Evolutionary conservation across 2,888 invertebrate species (phyloP).

Genomic region (Rhimphoctona megacephalus): DNA sequence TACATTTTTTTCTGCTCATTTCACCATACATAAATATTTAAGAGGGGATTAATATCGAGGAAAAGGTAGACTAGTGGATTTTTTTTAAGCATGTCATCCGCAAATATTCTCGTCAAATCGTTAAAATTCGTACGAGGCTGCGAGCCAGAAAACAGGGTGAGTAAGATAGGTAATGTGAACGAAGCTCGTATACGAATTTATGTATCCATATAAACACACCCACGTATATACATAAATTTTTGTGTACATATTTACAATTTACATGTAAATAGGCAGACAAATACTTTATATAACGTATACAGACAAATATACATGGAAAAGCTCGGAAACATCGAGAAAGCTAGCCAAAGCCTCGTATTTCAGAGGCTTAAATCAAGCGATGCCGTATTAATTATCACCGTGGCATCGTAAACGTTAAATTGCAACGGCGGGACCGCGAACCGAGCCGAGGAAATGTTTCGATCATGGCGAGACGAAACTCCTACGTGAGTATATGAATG

Average conservation of each 20-base stretch:
- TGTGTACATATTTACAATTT: constrained; percentile 2
- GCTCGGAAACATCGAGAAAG: constrained; percentile 32
- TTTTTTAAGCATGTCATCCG: constrained; percentile 15
- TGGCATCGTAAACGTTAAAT: constrained; percentile 71
- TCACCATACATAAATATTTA: not conserved
- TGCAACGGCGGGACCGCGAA: constrained; percentile 50
- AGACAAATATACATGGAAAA: constrained; percentile 11
- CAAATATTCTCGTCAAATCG: constrained; percentile 60
- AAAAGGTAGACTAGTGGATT: not conserved
- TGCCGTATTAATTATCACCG: constrained; percentile 77
- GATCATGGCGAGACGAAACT: constrained; percentile 21
- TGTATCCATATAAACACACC: not conserved
- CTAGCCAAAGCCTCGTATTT: constrained; percentile 66
- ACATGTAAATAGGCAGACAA: not conserved
- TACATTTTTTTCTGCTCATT: not conserved
- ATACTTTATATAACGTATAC: constrained; percentile 12
- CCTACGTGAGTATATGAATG: not conserved
- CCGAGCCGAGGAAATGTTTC: constrained; percentile 67
- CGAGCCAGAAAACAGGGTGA: not conserved
- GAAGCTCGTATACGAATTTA: constrained; percentile 15
- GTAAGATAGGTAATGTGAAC: constrained; percentile 24
- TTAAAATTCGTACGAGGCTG: constrained; percentile 49
- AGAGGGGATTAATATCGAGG: not conserved
- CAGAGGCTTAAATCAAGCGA: constrained; percentile 73
- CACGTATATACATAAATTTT: not conserved